Evolutionary conservation across 1,140 invertebrate species (phyloP), one percentile per base, ranked within the genome.

Genomic region (Halictus rubicundus): DNA sequence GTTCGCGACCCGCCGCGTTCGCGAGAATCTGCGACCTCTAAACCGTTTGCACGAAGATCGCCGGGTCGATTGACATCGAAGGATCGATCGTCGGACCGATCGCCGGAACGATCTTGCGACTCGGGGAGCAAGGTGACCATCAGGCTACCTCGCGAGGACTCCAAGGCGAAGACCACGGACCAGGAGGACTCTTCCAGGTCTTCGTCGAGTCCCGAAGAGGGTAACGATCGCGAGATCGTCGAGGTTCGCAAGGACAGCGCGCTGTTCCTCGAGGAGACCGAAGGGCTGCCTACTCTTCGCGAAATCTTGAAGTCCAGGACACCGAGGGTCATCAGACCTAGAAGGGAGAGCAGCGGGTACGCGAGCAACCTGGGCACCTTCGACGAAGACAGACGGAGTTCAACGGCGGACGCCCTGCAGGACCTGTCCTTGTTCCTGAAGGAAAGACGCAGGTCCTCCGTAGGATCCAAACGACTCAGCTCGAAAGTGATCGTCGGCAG

Each of bases 341-440:
- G 91, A 27, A 86, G 91, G 23, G 90, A 91, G 75, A 92, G 91
- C 70, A 91, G 91, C 52, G 91, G 91, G 4, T 92, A 92, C 80
- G 89, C 80, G 12, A 92, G 90, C 70, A 91, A 87, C 16, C 69
- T 90, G 27, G 88, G 89, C 12, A 92, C 91, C 3, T 90, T 92
- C 63, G 91, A 92, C 84, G 91, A 92, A 46, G 91, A 91, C 52
- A 64, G 87, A 19, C 87, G 88, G 25, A 87, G 77, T 37, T 88
- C 89, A 1, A 71, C 83, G 0, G 81, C 78, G 2, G 84, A 90
- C 27, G 61, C 81, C 10, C 72, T 80, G 42, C 87, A 86, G 42
- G 88, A 87, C 6, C 64, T 84, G 19, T 64, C 74, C 0, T 68
- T 59, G 42, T 73, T 72, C 19, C 32, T 73, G 0, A 83, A 77